A percentile compares a stretch with the other conserved stretches of the same genome.
Evolutionary conservation across 2,888 invertebrate species (phyloP).

Genomic region (Hololepta plana): DNA sequence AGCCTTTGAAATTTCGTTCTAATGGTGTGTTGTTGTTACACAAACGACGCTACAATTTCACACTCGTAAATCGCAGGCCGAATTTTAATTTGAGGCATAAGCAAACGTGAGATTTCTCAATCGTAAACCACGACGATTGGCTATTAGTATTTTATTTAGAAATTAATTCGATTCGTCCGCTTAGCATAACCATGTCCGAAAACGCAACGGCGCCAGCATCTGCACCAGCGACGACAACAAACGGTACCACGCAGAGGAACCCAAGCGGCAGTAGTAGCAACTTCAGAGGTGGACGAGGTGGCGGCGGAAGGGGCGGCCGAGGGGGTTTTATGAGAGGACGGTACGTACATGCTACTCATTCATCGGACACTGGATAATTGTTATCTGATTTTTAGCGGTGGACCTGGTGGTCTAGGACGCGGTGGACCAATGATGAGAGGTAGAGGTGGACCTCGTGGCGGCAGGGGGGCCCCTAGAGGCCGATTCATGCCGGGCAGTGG

Average conservation of each 20-base stretch:
- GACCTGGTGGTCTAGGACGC: constrained; percentile 9
- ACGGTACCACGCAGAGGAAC: too few relatives aligned
- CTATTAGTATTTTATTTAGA: too few relatives aligned
- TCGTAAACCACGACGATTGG: too few relatives aligned
- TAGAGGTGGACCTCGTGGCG: constrained; percentile 10
- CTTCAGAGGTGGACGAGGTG: constrained; percentile 8
- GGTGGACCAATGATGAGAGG: constrained; percentile 11
- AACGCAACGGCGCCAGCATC: constrained; percentile 1
- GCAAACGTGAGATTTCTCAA: too few relatives aligned
- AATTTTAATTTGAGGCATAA: too few relatives aligned
- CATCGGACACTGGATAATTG: not conserved
- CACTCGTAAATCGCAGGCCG: too few relatives aligned
- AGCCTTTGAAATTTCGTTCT: too few relatives aligned
- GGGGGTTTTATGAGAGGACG: constrained; percentile 11
- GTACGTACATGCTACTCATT: constrained; percentile 6
- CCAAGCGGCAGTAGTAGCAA: constrained; percentile 6
- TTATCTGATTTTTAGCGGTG: constrained; percentile 7
- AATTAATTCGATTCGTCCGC: too few relatives aligned
- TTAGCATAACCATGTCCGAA: constrained; percentile 1
- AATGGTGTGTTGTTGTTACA: too few relatives aligned
- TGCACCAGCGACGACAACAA: not conserved
- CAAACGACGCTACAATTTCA: too few relatives aligned
- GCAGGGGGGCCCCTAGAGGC: constrained; percentile 10
- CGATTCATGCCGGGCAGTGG: constrained; percentile 11
- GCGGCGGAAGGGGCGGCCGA: constrained; percentile 8